phyloP scores from a whole-genome alignment of 2,113 vertebrate genomes.

The Hymenochirus boettgeri region DNA sequence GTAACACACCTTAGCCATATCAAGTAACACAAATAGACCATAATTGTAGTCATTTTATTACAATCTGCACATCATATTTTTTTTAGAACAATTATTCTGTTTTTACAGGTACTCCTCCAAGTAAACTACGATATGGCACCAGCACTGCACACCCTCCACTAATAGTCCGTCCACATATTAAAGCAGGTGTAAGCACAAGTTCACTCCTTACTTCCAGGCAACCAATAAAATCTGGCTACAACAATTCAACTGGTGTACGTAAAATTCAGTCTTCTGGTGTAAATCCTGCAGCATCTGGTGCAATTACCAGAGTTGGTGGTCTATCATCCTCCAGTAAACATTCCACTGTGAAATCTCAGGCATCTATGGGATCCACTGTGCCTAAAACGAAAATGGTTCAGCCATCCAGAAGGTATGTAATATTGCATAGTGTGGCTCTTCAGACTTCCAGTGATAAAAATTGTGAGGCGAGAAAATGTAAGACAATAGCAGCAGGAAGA shows the following conservation, averaged over 20 bases:
- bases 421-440: too few species aligned
- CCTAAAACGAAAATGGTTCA: slow-evolving; percentile 67
- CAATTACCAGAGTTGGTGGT: slow-evolving; percentile 48
- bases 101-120: slow-evolving; percentile 63
- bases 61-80: too few species aligned
- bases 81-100: neutral
- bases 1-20: too few species aligned
- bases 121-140: slow-evolving; percentile 63
- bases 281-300: slow-evolving; percentile 47
- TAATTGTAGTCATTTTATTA: too few species aligned
- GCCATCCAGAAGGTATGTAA: slow-evolving; percentile 67
- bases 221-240: slow-evolving; percentile 59
- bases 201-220: slow-evolving; percentile 63
- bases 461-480: too few species aligned
- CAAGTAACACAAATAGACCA: too few species aligned
- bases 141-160: slow-evolving; percentile 66
- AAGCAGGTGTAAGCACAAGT: slow-evolving; percentile 61
- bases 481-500: too few species aligned
- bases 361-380: slow-evolving; percentile 41
- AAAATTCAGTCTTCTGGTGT: slow-evolving; percentile 63
- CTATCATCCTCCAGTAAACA: slow-evolving; percentile 51
- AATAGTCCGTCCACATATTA: slow-evolving; percentile 63
- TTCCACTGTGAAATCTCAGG: slow-evolving; percentile 50
- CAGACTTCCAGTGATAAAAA: too few species aligned
- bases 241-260: slow-evolving; percentile 45